These are phyloP conservation scores for Hetaerina titia DNA, from an alignment of 2,888 invertebrate genomes.

Conservation along the genomic window DNA sequence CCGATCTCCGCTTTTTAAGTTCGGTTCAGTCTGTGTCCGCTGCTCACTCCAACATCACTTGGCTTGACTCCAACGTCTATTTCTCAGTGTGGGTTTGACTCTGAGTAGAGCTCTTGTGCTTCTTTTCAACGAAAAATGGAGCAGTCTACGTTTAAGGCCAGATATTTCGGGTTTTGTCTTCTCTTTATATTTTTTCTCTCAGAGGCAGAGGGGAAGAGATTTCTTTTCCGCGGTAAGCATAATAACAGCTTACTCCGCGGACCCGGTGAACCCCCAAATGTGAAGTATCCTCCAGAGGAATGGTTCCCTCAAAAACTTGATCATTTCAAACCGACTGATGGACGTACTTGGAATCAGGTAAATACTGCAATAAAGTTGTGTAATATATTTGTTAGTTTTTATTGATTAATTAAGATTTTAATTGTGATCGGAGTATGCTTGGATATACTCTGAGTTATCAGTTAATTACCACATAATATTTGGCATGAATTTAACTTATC, in stretches of 20 bases:
- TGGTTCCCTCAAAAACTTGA: constrained; percentile 67
- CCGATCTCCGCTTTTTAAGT: background rate
- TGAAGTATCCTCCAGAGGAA: constrained; percentile 36
- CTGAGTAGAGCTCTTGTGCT: background rate
- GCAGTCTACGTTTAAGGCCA: background rate
- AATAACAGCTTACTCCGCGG: constrained; percentile 43
- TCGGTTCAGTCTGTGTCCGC: too few species aligned
- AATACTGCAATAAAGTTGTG: background rate
- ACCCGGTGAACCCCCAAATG: constrained; percentile 15
- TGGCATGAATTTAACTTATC: too few species aligned
- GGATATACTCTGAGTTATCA: too few species aligned
- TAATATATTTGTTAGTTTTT: too few species aligned
- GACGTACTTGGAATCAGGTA: constrained; percentile 67
- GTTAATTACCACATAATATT: too few species aligned
- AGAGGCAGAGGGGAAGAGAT: constrained; percentile 7
- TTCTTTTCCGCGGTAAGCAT: constrained; percentile 4
- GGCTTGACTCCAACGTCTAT: too few species aligned
- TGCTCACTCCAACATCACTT: too few species aligned
- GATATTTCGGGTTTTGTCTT: background rate
- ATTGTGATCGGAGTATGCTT: too few species aligned
- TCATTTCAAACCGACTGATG: constrained; percentile 55
- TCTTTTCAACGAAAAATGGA: background rate
- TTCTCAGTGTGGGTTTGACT: background rate
- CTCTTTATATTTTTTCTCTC: background rate
- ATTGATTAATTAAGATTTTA: too few species aligned